phyloP scores from a whole-genome alignment of 2,113 vertebrate species.

The Microcebus lehilahytsara region DNA sequence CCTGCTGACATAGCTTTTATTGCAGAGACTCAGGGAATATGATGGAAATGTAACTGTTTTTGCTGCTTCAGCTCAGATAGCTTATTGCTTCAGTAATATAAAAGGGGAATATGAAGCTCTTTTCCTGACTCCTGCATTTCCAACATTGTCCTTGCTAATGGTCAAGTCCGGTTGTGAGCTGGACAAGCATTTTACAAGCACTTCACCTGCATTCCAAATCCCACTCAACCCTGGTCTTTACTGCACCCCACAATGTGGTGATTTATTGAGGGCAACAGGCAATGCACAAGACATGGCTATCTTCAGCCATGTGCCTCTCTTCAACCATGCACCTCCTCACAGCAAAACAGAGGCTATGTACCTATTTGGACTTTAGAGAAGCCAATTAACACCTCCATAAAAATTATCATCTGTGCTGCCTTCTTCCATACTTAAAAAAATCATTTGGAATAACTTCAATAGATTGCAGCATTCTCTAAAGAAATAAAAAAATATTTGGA shows the following conservation, averaged over 20 bases:
- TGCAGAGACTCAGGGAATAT: not conserved
- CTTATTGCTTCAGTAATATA: not conserved
- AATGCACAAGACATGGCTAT: rapidly evolving
- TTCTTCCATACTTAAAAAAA: not conserved
- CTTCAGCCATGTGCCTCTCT: not conserved
- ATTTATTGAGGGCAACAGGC: not conserved
- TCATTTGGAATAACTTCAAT: not conserved
- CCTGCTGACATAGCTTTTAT: not conserved
- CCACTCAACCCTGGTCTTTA: not conserved
- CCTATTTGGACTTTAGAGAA: not conserved
- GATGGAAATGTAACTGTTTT: not conserved
- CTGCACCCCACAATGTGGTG: not conserved
- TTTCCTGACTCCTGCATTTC: not conserved
- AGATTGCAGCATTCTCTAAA: constrained; percentile 25
- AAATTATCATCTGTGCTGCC: not conserved
- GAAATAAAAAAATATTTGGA: constrained; percentile 38
- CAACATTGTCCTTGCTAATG: not conserved
- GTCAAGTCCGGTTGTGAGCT: not conserved
- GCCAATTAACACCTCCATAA: not conserved
- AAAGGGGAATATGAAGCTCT: not conserved
- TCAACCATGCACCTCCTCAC: not conserved
- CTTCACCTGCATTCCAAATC: not conserved
- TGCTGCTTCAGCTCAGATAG: not conserved
- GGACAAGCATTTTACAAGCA: not conserved
- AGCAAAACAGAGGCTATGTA: not conserved